Evolutionary conservation across 2,888 invertebrate species (phyloP), one percentile per base, ranked within the genome.

Genomic region (Poecilobothrus nobilitatus): DNA sequence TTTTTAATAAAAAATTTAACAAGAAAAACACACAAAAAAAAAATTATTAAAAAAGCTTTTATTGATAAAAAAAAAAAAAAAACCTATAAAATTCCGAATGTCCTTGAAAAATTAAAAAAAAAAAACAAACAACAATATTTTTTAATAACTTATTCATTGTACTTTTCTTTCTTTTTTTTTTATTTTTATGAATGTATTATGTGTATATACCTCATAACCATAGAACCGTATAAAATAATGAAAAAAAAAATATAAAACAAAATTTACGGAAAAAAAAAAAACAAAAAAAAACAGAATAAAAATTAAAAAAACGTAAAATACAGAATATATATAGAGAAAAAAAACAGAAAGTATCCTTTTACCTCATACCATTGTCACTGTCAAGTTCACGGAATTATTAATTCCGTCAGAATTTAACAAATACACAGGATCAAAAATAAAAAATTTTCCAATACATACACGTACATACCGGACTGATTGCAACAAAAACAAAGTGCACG

Each of bases 331-430:
- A 41, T 5, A 12, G 7, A 41, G 2, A 41, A 41, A 41, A 41
- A 41, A 41, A 41, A 41, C 2, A 41, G 2, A 12, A 12, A 2
- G 9, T 41, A 41, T 53, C 53, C 53, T 53, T 53, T 53, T 53
- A 6, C 15, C 41, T 41, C 41, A 41, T 41, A 41, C 53, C 53
- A 53, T 18, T 53, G 10, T 12, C 53, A 53, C 15, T 53, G 53
- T 53, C 53, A 53, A 53, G 53, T 53, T 53, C 53, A 53, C 53
- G n/a, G 53, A 53, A 53, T 53, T 53, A 53, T 53, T 18, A 18
- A 53, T 53, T 53, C 15, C 53, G 53, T 53, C 53, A 41, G 41
- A 15, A 5, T 27, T 27, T 27, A 27, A 27, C 27, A 27, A 27
- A 27, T 27, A 27, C 27, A 27, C 27, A 27, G 27, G 27, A 27